Conservation (phyloP, 2,797 vertebrate genomes). For the Leptodactylus fallax region DNA sequence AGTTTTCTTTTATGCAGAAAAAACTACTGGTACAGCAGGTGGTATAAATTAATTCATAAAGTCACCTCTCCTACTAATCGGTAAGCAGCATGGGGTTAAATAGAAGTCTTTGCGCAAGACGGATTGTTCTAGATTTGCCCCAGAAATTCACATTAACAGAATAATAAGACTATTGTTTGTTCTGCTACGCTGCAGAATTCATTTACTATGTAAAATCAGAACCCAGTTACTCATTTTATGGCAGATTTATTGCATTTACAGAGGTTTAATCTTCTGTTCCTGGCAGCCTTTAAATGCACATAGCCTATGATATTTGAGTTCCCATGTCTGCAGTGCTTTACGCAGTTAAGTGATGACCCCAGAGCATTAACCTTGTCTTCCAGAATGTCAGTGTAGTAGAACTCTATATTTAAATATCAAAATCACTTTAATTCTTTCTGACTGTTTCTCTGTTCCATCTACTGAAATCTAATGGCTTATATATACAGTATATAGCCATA, state of each 20-base stretch:
- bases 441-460: no score
- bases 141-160: constrained; percentile 67
- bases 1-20: constrained; percentile 10
- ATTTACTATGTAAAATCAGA: constrained; percentile 66
- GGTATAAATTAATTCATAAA: constrained; percentile 69
- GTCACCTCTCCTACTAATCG: constrained; percentile 67
- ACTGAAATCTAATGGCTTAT: no score
- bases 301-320: constrained; percentile 21
- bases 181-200: constrained; percentile 68
- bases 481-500: no score
- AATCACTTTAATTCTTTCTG: not conserved
- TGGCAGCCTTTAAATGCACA: constrained; percentile 47
- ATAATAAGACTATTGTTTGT: constrained; percentile 66
- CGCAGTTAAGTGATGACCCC: constrained; percentile 35
- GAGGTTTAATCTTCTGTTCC: constrained; percentile 62
- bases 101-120: constrained; percentile 67
- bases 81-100: constrained; percentile 71
- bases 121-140: constrained; percentile 61
- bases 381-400: not conserved
- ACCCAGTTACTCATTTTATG: constrained; percentile 70
- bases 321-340: not conserved
- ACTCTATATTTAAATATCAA: not conserved
- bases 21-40: constrained; percentile 67
- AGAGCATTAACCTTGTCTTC: constrained; percentile 16
- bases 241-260: constrained; percentile 71